Percentiles rank a stretch among this genome's conserved stretches.
Conservation (phyloP, 2,113 vertebrate genomes). For the Henicopernis longicauda region DNA sequence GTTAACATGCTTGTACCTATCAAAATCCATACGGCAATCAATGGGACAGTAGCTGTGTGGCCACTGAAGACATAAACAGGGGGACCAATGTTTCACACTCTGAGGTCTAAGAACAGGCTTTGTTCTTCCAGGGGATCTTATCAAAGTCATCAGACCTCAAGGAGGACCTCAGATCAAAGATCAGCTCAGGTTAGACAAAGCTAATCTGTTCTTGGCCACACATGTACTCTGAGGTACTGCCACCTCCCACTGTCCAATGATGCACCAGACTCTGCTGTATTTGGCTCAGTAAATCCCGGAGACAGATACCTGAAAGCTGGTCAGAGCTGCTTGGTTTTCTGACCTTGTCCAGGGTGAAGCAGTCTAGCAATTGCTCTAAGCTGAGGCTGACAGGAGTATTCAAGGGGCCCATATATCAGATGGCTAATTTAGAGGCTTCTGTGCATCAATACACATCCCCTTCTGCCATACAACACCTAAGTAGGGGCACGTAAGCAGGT, state of each 20-base stretch:
- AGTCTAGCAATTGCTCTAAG: not conserved
- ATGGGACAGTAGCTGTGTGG: not conserved
- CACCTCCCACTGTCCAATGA: not conserved
- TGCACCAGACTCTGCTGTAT: accelerated
- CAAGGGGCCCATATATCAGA: not conserved
- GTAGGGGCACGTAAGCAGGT: not conserved
- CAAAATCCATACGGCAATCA: not conserved
- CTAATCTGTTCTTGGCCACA: not conserved
- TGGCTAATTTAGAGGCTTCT: not conserved
- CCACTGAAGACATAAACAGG: not conserved
- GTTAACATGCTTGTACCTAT: not conserved
- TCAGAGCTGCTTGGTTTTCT: not conserved
- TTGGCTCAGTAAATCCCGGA: not conserved
- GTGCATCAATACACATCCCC: not conserved
- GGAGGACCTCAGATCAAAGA: not conserved
- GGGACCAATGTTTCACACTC: not conserved
- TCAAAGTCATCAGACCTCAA: not conserved
- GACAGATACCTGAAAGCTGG: not conserved
- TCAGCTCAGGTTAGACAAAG: not conserved
- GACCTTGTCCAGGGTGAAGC: not conserved
- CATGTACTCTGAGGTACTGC: not conserved
- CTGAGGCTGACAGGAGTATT: not conserved
- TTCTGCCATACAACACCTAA: not conserved
- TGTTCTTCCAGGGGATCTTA: not conserved
- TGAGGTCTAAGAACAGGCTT: not conserved